phyloP scores from a whole-genome alignment of 2,797 vertebrate genomes.

The Arctocebus calabarensis region DNA sequence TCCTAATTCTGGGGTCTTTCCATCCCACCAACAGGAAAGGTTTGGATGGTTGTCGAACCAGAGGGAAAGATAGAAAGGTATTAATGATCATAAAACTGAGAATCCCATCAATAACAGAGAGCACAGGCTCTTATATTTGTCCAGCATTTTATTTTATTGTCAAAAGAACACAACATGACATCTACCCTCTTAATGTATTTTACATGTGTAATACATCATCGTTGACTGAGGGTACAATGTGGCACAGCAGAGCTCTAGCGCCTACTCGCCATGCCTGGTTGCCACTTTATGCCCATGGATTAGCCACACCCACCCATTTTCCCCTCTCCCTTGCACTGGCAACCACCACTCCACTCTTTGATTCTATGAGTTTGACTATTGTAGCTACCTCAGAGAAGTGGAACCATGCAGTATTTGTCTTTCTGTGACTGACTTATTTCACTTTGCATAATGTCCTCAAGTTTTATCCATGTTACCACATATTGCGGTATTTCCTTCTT shows the following conservation, averaged over 20 bases:
- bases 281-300: background rate
- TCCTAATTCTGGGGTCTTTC: background rate
- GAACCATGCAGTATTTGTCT: background rate
- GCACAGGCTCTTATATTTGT: background rate
- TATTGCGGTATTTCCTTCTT: background rate
- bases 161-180: background rate
- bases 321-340: background rate
- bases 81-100: background rate
- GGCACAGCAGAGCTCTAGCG: background rate
- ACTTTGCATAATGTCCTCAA: background rate
- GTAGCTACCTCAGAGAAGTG: background rate
- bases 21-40: background rate
- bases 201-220: background rate
- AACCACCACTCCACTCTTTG: background rate
- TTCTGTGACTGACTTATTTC: background rate
- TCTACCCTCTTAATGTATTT: conserved; percentile 7
- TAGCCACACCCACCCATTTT: background rate
- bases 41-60: background rate
- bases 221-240: background rate
- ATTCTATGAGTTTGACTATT: background rate
- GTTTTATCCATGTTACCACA: background rate
- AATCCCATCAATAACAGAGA: background rate
- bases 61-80: background rate
- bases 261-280: background rate
- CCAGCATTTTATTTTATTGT: background rate